Base-by-base conservation (phyloP, 1,140 invertebrate genomes). In the Potamilus streckersoni region DNA sequence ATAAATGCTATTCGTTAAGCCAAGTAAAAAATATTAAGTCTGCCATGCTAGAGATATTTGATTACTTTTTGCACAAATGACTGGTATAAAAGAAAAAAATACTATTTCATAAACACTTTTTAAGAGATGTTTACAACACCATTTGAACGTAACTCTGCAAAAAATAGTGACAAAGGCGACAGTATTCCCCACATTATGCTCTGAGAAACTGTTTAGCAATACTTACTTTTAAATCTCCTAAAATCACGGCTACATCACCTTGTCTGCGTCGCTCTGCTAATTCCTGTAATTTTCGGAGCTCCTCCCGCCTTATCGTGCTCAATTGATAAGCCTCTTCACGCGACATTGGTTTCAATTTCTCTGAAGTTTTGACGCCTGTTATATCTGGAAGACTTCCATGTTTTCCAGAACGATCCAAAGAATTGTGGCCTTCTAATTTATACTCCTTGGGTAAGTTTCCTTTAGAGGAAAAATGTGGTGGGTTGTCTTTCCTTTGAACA, bases 321-420 rank as follows among this genome's bases (percentile, higher is more conserved):
- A 99, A 92, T 19, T 94, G 93, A 69, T 96, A 97, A 12, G 97
- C 96, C 91, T 99, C 97, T 91, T 99, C 97, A 71, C 98, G 93
- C 17, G 96, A 95, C 94, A 98, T 96, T 59, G 94, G 92, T 73
- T 93, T 93, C 11, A 93, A 93, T 74, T 94, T 78, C 59, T 82
- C 77, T n/a, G 63, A 59, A 20, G 76, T 72, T 71, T 83, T 82
- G 61, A 89, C 82, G 60, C 78, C 69, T 94, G 95, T 85, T 95
- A 92, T 95, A 90, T 99, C 97, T 23, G 98, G 98, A 90, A 99
- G 92, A 84, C 97, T 91, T 31, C 91, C 91, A 56, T 86, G 84
- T 31, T 82, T 69, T 57, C 73, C 78, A 67, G 70, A 77, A 56
- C 80, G 71, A 63, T 68, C 61, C 62, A 82, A 60, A 55, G 69